A percentile compares a stretch with the other conserved stretches of the same genome.
Conservation (phyloP, 2,888 invertebrate species). For the Drosophila multiciliata region DNA sequence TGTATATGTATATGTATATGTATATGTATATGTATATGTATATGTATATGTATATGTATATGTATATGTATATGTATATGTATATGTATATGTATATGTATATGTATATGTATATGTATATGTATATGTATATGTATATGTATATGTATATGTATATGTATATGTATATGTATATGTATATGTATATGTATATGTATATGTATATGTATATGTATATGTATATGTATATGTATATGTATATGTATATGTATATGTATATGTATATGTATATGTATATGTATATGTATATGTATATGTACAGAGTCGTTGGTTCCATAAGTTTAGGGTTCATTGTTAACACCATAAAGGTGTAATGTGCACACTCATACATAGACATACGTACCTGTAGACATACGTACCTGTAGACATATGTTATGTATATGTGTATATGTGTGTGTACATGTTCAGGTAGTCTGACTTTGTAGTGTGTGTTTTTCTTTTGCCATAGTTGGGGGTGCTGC, state of each 20-base stretch:
- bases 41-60: not conserved
- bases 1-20: not conserved
- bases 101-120: not conserved
- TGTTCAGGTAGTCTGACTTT: slow-evolving; percentile 4
- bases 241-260: not conserved
- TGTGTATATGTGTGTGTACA: slow-evolving; percentile 2
- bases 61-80: not conserved
- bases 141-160: not conserved
- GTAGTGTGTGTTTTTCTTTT: slow-evolving; percentile 28
- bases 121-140: not conserved
- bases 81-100: not conserved
- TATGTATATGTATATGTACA: not conserved
- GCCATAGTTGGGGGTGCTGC: slow-evolving; percentile 21
- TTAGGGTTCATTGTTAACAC: slow-evolving; percentile 45
- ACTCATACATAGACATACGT: not conserved
- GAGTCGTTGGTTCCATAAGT: slow-evolving; percentile 31
- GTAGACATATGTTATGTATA: not conserved
- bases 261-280: not conserved
- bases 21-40: not conserved
- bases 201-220: not conserved
- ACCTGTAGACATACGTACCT: not conserved
- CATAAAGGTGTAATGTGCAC: slow-evolving; percentile 22
- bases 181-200: not conserved
- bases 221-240: not conserved
- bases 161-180: not conserved